Evolutionary conservation across 2,888 invertebrate species (phyloP), one percentile per base, ranked within the genome.

Genomic region (Margaritifera margaritifera): DNA sequence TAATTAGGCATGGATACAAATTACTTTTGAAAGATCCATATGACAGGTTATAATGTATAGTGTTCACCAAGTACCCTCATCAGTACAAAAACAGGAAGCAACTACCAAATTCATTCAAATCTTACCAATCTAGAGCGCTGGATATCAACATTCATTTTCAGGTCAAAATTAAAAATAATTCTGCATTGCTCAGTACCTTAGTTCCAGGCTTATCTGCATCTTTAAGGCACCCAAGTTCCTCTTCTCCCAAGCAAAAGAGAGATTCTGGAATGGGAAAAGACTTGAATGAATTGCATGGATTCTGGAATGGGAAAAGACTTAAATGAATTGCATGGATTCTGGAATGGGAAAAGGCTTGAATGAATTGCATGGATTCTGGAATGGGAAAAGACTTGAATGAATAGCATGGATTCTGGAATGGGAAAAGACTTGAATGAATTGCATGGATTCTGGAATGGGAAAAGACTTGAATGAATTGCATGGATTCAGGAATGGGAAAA

Each of bases 151-250:
- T 42, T 42, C 42, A 42, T 42, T 42, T 11, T 42, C 42, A 42
- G 11, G 11, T 11, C 42, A 42, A 42, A 42, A 42, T 42, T 42
- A 8, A 11, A 42, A 42, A 42, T 42, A 42, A 31, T 8, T 6
- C 31, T 22, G 31, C 24, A 22, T 18, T 1, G 4, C 20, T 18
- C 19, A 57, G 67, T 71, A 88, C 88, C 84, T 86, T 87, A 15
- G 79, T 64, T 20, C 78, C 81, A 15, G 83, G 79, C 31, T 80
- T 80, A 64, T 86, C 82, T 68, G 75, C 81, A 66, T 87, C 83
- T 64, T 84, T 80, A n/a, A 87, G 62, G 27, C 77, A 72, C n/a
- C 89, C 89, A 31, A 90, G 80, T 70, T 89, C 89, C 54, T 81
- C 63, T 65, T 84, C 80, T 51, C 77, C 74, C 20, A 90, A 76